A percentile compares a stretch with the other conserved stretches of the same genome.
Evolutionary conservation across 1,140 invertebrate genomes (phyloP).

Genomic region (Diuraphis noxia): DNA sequence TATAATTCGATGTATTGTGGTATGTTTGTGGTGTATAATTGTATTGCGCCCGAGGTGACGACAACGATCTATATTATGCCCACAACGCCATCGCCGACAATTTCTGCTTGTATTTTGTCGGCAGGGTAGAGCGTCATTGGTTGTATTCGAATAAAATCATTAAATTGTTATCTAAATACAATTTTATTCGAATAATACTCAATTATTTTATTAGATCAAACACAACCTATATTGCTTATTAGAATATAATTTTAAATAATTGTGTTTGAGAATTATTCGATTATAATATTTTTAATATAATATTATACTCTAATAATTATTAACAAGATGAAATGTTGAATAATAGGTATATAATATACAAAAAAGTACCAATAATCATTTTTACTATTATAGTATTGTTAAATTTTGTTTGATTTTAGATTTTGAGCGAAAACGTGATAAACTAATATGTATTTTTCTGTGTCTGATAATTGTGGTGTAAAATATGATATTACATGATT

Average conservation of each 20-base stretch:
- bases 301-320: too few species aligned
- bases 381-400: too few species aligned
- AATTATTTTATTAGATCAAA: background rate
- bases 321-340: too few species aligned
- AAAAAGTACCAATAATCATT: background rate
- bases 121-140: background rate
- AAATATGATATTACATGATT: background rate
- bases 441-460: too few species aligned
- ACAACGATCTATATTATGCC: background rate
- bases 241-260: background rate
- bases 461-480: background rate
- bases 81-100: background rate
- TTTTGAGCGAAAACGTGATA: too few species aligned
- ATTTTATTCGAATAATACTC: background rate
- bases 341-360: background rate
- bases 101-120: background rate
- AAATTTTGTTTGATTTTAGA: too few species aligned
- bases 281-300: too few species aligned
- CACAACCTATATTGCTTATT: background rate
- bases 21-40: background rate
- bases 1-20: too few species aligned
- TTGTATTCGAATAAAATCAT: background rate
- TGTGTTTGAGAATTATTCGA: background rate
- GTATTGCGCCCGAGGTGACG: background rate
- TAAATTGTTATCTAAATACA: too few species aligned